Evolutionary conservation across 1,140 invertebrate genomes (phyloP).

Genomic region (Andrena cerasifolii): DNA sequence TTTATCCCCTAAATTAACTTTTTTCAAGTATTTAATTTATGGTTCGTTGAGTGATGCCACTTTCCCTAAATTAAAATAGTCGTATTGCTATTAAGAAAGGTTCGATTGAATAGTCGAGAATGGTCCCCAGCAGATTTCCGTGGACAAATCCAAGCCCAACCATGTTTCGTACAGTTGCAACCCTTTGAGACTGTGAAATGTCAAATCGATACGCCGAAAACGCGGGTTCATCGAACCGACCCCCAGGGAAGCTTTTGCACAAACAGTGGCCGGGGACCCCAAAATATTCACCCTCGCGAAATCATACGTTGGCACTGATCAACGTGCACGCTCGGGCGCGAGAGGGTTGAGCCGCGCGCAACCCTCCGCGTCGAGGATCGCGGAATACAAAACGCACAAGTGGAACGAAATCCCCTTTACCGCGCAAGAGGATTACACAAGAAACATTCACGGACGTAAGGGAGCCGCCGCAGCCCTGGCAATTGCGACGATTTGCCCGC

Average conservation of each 20-base stretch:
- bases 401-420: conserved; percentile 22
- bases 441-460: conserved; percentile 39
- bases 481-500: conserved; percentile 32
- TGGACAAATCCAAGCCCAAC: not conserved
- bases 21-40: too few relatives aligned
- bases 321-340: conserved; percentile 5
- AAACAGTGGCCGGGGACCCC: conserved; percentile 26
- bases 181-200: conserved; percentile 41
- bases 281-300: conserved; percentile 52
- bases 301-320: conserved; percentile 22
- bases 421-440: conserved; percentile 13
- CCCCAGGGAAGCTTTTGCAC: not conserved
- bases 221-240: not conserved
- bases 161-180: conserved; percentile 19
- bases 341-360: conserved; percentile 3
- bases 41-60: too few relatives aligned
- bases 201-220: conserved; percentile 47
- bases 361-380: conserved; percentile 3
- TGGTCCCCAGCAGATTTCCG: too few relatives aligned
- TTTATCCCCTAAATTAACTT: too few relatives aligned
- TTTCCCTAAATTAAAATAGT: too few relatives aligned
- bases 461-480: not conserved
- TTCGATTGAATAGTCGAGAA: too few relatives aligned
- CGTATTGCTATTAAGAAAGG: too few relatives aligned
- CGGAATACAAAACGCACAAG: conserved; percentile 19